Base-by-base conservation (phyloP, 2,113 vertebrate species). In the Lonchura striata region DNA sequence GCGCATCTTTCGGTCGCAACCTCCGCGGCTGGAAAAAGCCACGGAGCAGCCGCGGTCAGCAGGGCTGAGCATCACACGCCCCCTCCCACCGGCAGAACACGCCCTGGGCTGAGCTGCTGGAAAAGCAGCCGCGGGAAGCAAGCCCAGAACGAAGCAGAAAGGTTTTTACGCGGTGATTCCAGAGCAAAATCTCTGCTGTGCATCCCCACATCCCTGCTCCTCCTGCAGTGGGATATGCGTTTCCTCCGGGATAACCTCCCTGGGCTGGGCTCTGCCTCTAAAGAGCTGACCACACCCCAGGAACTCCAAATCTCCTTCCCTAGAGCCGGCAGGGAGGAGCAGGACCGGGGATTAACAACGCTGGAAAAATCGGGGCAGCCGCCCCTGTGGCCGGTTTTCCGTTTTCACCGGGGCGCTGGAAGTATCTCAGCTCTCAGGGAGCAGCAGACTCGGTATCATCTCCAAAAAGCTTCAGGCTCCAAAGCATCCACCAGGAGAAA, bases 61-160 rank as follows among this genome's bases (percentile, higher is more conserved):
- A 10, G 75, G 61, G 82, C 71, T 37, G 79, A 88, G 66, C 78
- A 4, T 2, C 42, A 42, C 80, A 79, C 5, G 7, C 46, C n/a
- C 5, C 0, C 1, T 5, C 61, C 4, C 2, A 17, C 21, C 18
- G 0, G 18, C 12, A 71, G 39, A 74, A 59, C n/a, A 1, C 78
- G 44, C 9, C 44, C 76, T 17, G 18, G 7, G n/a, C 25, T 3
- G 78, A 53, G 52, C 77, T 28, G 74, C 42, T 6, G 52, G 65
- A 47, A 87, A 82, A 76, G 49, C 47, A 71, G 0, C 39, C 7
- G 0, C 31, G 17, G 24, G 10, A n/a, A 22, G 2, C 15, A 22
- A 2, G 5, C 10, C 17, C 56, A 37, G 50, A 11, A 52, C 8
- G 47, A 64, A 61, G 23, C 28, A 14, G 21, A 30, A 69, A 4